A percentile compares a stretch with the other conserved stretches of the same genome.
phyloP scores from a whole-genome alignment of 2,888 invertebrate species.

The Choristoneura rosaceana region DNA sequence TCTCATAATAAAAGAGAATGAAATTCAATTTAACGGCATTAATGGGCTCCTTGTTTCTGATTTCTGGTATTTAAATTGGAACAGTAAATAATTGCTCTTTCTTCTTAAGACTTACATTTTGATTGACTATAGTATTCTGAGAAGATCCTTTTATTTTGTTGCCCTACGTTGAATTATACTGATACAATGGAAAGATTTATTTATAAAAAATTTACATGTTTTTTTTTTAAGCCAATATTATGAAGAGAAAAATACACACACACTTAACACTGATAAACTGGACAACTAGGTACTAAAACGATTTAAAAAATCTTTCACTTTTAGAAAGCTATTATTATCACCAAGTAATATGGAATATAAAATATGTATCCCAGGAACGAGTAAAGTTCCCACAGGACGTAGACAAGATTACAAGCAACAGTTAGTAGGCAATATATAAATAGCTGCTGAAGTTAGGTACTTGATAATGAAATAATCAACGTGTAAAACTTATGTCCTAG shows the following conservation, averaged over 20 bases:
- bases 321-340: no score
- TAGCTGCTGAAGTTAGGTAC: not conserved
- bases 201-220: no score
- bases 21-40: constrained; percentile 50
- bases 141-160: not conserved
- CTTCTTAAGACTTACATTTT: constrained; percentile 44
- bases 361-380: no score
- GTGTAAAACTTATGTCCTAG: not conserved
- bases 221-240: no score
- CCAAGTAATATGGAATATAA: no score
- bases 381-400: no score
- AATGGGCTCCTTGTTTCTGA: constrained; percentile 48
- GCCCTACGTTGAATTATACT: not conserved
- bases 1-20: constrained; percentile 31
- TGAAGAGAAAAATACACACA: no score
- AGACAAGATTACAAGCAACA: no score
- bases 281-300: no score
- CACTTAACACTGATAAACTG: no score
- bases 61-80: constrained; percentile 40
- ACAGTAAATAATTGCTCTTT: constrained; percentile 47
- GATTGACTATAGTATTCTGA: constrained; percentile 18
- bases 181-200: not conserved
- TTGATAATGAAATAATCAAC: not conserved
- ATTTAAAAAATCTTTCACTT: no score
- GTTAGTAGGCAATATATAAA: not conserved